Base-by-base conservation (phyloP, 2,888 invertebrate genomes). In the Spodoptera littoralis region DNA sequence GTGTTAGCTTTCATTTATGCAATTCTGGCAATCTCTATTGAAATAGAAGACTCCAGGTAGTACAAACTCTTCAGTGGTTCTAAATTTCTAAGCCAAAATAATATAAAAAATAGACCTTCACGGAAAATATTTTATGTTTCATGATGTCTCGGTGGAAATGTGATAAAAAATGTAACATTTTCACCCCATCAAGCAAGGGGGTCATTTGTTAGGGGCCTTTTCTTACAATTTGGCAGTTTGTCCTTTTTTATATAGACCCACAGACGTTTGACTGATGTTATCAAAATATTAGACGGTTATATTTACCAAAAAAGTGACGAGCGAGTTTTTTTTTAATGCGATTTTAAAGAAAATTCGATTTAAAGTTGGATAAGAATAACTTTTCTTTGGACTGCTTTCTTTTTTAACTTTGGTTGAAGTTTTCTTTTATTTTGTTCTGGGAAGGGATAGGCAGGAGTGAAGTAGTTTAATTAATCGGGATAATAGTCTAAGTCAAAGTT, bases 201-300 rank as follows among this genome's bases (percentile, higher is more conserved):
- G 27, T 3, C 18, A 36, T 53, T 64, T 63, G 43, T 56, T n/a
- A 46, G 36, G 49, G 52, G 49, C 41, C 57, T 70, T 69, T 18
- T 65, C 49, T 64, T 71, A 65, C 57, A 65, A 27, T 69, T 30
- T 48, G 46, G 51, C 62, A 51, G 63, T 70, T 70, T 46, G 71
- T 57, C 45, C 49, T 70, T 63, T 63, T n/a, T 27, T 36, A 13
- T 24, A 22, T 22, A 4, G 22, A 24, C 36, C 36, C 27, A 22
- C 22, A 3, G 22, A 24, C 43, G 5, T 41, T 65, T 65, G 68
- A 46, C 49, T 12, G 68, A 69, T 71, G 43, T 45, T 50, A 54
- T 69, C 57, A 30, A 27, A 44, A 12, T 68, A 49, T 46, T 2
- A n/a, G 22, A 5, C 9, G n/a, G n/a, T n/a, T 36, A 45, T 48